These are phyloP conservation scores for Axea sp. DNA, from an alignment of 2,888 invertebrate species.

Conservation along the genomic window DNA sequence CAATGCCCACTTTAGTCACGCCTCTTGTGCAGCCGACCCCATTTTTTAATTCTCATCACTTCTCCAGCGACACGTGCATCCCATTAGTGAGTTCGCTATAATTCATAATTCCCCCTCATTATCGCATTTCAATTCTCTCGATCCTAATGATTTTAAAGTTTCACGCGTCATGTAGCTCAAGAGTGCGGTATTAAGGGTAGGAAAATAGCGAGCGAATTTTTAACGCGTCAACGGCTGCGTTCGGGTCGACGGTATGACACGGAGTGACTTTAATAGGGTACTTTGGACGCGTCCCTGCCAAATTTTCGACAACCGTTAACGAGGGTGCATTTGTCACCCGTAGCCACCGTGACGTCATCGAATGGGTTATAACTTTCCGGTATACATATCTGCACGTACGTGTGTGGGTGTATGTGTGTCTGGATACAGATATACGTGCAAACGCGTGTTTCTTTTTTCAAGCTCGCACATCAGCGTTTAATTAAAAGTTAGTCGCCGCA, in stretches of 20 bases:
- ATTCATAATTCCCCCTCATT: slow-evolving; percentile 51
- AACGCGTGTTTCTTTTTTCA: slow-evolving; percentile 59
- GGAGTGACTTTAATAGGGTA: slow-evolving; percentile 56
- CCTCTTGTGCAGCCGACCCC: slow-evolving; percentile 21
- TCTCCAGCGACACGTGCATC: slow-evolving; percentile 43
- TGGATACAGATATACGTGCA: too few species aligned
- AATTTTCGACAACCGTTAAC: slow-evolving; percentile 51
- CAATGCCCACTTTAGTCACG: slow-evolving; percentile 33
- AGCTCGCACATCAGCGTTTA: slow-evolving; percentile 71
- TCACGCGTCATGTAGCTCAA: slow-evolving; percentile 32
- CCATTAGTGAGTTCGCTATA: slow-evolving; percentile 42
- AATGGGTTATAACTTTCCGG: slow-evolving; percentile 67
- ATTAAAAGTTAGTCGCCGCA: slow-evolving; percentile 71
- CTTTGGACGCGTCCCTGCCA: slow-evolving; percentile 43
- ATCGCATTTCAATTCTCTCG: slow-evolving; percentile 46
- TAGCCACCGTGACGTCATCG: slow-evolving; percentile 38
- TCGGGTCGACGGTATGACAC: background rate
- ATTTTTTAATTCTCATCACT: slow-evolving; percentile 37
- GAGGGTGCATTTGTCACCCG: slow-evolving; percentile 51
- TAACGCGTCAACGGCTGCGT: slow-evolving; percentile 40
- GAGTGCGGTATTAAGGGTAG: slow-evolving; percentile 38
- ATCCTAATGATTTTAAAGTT: slow-evolving; percentile 48
- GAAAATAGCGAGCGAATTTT: slow-evolving; percentile 38
- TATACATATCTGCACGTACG: too few species aligned
- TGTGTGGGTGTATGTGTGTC: too few species aligned